Base-by-base conservation (phyloP, 2,797 vertebrate genomes). In the Anguilla obscura region DNA sequence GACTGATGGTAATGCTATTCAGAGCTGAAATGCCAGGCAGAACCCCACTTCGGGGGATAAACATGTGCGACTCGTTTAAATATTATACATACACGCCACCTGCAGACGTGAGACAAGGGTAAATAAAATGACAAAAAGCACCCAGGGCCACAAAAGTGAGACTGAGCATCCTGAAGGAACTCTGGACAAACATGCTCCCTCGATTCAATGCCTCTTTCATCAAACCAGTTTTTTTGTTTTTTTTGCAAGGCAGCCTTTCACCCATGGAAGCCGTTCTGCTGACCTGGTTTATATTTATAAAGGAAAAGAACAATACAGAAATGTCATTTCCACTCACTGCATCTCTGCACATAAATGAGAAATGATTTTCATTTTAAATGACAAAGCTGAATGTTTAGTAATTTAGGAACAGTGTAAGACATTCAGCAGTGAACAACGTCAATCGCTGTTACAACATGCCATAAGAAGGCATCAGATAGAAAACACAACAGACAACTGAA, bases 71-170 rank as follows among this genome's bases (percentile, higher is more conserved):
- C 94, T 91, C 89, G 92, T 93, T 95, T 95, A 93, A 95, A 96
- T 96, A 94, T 97, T 97, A 96, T 96, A 96, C 94, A 92, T 92
- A 96, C 95, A 95, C 95, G 88, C 94, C 95, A 96, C 96, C 96
- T 97, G 96, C 96, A 97, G 96, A 96, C 96, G 95, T 91, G 87
- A 93, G 93, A 90, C 92, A 87, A 87, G 90, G 52, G 86, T 14
- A 92, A 94, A 93, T 92, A 92, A 93, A 94, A 89, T 90, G 90
- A 92, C 63, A 87, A 88, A 86, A 86, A 6, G 69, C 76, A 85
- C 86, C 86, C 89, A 86, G 89, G 88, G 88, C 14, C 30, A 48
- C 24, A 71, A 86, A 90, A 87, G 87, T 86, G 88, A 82, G 54
- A 58, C 82, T 88, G 85, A 33, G 79, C 58, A 82, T 86, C 83